Base-by-base conservation (phyloP, 2,113 vertebrate species). In the Ceyx cyanopectus region DNA sequence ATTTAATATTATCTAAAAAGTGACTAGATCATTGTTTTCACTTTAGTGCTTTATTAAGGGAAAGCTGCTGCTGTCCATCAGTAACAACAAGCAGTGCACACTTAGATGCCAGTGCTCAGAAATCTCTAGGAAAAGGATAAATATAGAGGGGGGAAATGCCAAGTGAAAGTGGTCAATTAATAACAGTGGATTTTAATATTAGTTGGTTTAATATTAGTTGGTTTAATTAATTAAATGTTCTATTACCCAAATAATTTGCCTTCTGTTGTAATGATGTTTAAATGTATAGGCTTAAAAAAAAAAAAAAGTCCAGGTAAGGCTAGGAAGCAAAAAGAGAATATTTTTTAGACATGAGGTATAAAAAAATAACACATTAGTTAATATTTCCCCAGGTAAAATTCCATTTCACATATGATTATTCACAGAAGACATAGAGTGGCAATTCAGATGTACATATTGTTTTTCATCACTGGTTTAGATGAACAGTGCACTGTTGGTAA, bases 151-250 rank as follows among this genome's bases (percentile, higher is more conserved):
- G 78, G 61, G 23, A 88, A 92, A 66, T 13, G 20, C 45, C 76
- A 48, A 74, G 30, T 26, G 30, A 81, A 94, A 93, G 23, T 3
- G 3, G 34, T 85, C n/a, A 83, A 46, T 89, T 87, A 63, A 24
- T 45, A 92, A 89, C 92, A 76, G 41, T 40, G 24, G 43, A 85
- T 94, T 85, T 85, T 62, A 87, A 0, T 62, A 50, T 85, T 75
- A 89, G 20, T 73, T 85, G 43, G 14, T 68, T 94, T 94, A 91
- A 92, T 93, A n/a, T n/a, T n/a, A n/a, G n/a, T n/a, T n/a, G n/a
- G n/a, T n/a, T n/a, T n/a, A n/a, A n/a, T n/a, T 95, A 92, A 85
- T 67, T 60, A 45, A 95, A 69, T 92, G 67, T 67, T 89, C 43
- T 89, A 45, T 92, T 78, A 89, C 9, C 24, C 29, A 93, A 89